Percentiles rank a stretch among this genome's conserved stretches.
Evolutionary conservation across 1,140 invertebrate genomes (phyloP).

Genomic region (Scaptomyza pallida): DNA sequence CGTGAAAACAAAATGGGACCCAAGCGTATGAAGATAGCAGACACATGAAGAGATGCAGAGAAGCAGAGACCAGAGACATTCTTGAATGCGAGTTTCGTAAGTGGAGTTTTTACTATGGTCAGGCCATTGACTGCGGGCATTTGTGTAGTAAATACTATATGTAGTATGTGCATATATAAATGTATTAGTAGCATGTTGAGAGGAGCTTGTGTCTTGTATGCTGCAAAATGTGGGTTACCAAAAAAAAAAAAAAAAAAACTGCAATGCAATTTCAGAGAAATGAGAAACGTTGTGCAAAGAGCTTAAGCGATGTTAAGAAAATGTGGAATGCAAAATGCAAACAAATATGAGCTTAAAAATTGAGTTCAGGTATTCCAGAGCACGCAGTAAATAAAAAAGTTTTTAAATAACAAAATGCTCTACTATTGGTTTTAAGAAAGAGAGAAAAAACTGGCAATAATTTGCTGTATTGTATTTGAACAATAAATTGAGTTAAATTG

Average conservation of each 20-base stretch:
- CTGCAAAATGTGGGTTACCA: slow-evolving; percentile 25
- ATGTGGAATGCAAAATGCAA: not conserved
- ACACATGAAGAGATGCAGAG: too few relatives aligned
- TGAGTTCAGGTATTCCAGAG: too few relatives aligned
- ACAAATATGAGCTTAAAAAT: not conserved
- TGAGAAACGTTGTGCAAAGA: not conserved
- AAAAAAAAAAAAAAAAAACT: not conserved
- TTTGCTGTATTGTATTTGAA: not conserved
- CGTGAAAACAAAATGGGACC: slow-evolving; percentile 46
- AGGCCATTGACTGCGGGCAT: slow-evolving; percentile 39
- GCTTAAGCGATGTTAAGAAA: slow-evolving; percentile 2
- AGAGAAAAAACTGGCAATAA: not conserved
- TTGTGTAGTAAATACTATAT: not conserved
- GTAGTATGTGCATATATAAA: slow-evolving; percentile 20
- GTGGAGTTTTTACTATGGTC: slow-evolving; percentile 37
- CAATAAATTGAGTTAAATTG: not conserved
- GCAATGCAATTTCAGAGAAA: slow-evolving; percentile 7
- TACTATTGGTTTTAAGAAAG: not conserved
- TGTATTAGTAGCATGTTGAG: slow-evolving; percentile 8
- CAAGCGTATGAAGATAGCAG: not conserved
- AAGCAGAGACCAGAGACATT: slow-evolving; percentile 4
- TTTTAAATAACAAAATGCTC: not conserved
- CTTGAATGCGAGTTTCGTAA: slow-evolving; percentile 24
- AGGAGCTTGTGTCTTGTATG: not conserved
- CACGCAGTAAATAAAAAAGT: not conserved